Base-by-base conservation (phyloP, 2,113 vertebrate species). In the Phylloscopus trochiloides region DNA sequence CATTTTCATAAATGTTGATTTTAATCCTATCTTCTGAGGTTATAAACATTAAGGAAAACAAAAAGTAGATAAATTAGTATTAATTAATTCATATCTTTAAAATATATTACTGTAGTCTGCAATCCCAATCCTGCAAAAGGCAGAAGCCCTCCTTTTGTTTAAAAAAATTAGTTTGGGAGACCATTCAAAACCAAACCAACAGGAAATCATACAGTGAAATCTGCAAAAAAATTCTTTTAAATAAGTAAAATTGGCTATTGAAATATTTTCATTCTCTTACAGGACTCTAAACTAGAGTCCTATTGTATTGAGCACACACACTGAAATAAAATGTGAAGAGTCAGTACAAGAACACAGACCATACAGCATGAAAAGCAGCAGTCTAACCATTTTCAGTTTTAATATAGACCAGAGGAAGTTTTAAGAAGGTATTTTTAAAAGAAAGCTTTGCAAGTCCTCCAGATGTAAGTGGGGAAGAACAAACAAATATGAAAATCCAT, bases 401-500 rank as follows among this genome's bases (percentile, higher is more conserved):
- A 57, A 51, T 22, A 81, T 0, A 32, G 29, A 71, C 34, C 12
- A 82, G 14, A 87, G 9, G 14, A 81, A 59, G 19, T 73, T 84
- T 65, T 74, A 63, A 84, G 45, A 90, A 38, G 5, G 17, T 16
- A 38, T 34, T 83, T 78, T 72, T 76, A 63, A 58, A 18, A 68
- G 47, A 75, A 92, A 65, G 58, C n/a, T 76, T 55, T 66, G 19
- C n/a, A 65, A 55, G 7, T 51, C 31, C 18, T 86, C 43, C 48
- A 85, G 62, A 65, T 65, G 19, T 12, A 63, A 51, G 29, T 0
- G 1, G 25, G 0, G 25, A 0, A 0, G 4, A 73, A 57, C 42
- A 54, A 75, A 70, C 19, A 85, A 73, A 40, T 26, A n/a, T 6
- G 14, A 76, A 91, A 83, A 86, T 47, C 28, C 52, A 34, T 1